Evolutionary conservation across 1,140 invertebrate genomes (phyloP), one percentile per base, ranked within the genome.

Genomic region (Mamestra configurata): DNA sequence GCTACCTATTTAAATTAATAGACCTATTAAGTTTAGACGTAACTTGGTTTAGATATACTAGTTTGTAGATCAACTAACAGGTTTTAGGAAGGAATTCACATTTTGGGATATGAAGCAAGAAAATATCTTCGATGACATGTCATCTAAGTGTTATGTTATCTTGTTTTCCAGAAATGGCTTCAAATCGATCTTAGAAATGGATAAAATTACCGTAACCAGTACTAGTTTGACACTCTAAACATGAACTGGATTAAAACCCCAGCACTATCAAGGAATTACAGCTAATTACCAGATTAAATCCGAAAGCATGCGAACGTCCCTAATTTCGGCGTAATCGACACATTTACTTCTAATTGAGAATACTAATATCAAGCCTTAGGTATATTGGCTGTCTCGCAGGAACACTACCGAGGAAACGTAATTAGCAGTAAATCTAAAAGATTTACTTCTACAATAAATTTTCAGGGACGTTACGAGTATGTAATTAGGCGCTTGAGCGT

Each of bases 371-470:
- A 55, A 55, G 51, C 35, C 7, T 27, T 35, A 35, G 18, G n/a
- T 55, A 72, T 55, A 72, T 72, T 53, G 68, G n/a, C 46, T 51
- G 51, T 55, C 70, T 53, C 70, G 37, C 51, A 37, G 49, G 51
- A 55, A 71, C 46, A 71, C 49, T 71, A 43, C 53, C 55, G 71
- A 37, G 53, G 18, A 27, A 75, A 40, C 51, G 71, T 75, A 75
- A 75, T 75, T 75, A 75, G 71, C 71, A 75, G 71, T 75, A 75
- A 75, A 75, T 75, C 71, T 75, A 55, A 57, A 75, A 75, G 71
- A 75, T 75, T 75, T 75, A 75, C 71, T 75, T 57, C 35, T 43
- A 75, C 53, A 43, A 75, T 75, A 75, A 75, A 75, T 75, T 75
- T 59, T 75, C 53, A 57, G 37, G 11, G 8, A 59, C 13, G 35